These are phyloP conservation scores for Imbricaverruca yamaguchii DNA, from an alignment of 2,888 invertebrate genomes.

Conservation along the genomic window DNA sequence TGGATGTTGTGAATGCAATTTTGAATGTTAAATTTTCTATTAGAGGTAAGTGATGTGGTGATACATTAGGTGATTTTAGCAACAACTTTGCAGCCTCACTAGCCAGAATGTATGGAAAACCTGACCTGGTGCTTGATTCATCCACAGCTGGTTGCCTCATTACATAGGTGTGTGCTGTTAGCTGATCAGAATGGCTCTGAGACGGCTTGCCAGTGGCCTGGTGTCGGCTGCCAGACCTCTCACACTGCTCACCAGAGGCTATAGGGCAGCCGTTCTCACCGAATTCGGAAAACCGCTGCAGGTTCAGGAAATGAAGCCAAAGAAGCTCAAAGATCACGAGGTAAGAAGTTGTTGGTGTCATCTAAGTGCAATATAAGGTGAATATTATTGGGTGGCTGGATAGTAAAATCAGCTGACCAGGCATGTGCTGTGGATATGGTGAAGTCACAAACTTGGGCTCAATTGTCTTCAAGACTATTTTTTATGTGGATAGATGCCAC, in stretches of 20 bases:
- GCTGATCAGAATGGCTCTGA: not conserved
- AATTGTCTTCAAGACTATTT: not conserved
- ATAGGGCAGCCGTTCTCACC: not conserved
- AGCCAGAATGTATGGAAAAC: no score
- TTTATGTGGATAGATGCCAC: not conserved
- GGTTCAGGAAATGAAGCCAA: slow-evolving; percentile 45
- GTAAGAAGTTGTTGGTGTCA: slow-evolving; percentile 35
- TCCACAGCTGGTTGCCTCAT: no score
- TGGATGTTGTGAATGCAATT: no score
- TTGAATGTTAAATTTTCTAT: no score
- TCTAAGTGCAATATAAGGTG: slow-evolving; percentile 27
- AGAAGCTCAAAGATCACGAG: slow-evolving; percentile 46
- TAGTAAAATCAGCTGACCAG: no score
- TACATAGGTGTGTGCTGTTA: no score
- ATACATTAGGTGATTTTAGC: no score
- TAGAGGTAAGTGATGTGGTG: no score
- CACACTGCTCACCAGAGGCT: not conserved
- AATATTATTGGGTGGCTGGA: not conserved
- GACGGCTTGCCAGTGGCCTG: not conserved
- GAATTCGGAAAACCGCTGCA: slow-evolving; percentile 47
- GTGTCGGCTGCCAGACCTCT: not conserved
- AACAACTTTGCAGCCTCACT: no score
- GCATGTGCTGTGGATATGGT: fast-evolving
- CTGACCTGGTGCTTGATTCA: no score
- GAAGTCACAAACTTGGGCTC: not conserved